Evolutionary conservation across 1,140 invertebrate genomes (phyloP).

Genomic region (Platorchestia sp.): DNA sequence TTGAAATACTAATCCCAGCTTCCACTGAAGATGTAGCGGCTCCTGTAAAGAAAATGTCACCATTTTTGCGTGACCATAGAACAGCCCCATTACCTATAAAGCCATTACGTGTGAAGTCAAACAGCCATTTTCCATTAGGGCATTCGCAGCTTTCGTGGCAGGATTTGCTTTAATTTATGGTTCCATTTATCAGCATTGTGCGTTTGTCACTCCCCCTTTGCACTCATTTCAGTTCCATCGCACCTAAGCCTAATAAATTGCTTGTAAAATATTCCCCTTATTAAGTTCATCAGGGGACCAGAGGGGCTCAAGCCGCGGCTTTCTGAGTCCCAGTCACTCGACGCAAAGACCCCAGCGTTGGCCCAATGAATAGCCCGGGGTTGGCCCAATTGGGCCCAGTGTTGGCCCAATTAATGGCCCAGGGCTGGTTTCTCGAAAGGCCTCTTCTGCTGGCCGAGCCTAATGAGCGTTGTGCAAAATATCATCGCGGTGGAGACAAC

Average conservation of each 20-base stretch:
- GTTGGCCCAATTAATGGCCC: too few species aligned
- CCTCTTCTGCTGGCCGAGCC: too few species aligned
- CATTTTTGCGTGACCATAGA: background rate
- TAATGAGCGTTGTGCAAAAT: background rate
- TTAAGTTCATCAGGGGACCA: background rate
- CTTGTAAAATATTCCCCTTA: conserved; percentile 9
- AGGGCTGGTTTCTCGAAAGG: too few species aligned
- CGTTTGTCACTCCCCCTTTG: background rate
- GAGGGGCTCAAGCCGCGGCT: background rate
- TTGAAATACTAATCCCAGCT: too few species aligned
- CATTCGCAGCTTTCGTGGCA: background rate
- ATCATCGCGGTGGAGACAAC: background rate
- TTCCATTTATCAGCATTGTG: background rate
- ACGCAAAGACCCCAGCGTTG: background rate
- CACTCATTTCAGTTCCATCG: background rate
- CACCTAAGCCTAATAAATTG: conserved; percentile 1
- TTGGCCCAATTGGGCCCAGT: background rate
- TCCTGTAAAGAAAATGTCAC: background rate
- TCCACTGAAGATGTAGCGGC: too few species aligned
- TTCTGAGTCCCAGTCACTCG: background rate
- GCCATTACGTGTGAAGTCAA: background rate
- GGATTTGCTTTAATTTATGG: background rate
- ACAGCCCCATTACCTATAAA: background rate
- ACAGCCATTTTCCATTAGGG: background rate
- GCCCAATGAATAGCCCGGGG: too few species aligned